Percentiles rank a stretch among this genome's conserved stretches.
Evolutionary conservation across 2,113 vertebrate genomes (phyloP).

Genomic region (Asarcornis scutulata): DNA sequence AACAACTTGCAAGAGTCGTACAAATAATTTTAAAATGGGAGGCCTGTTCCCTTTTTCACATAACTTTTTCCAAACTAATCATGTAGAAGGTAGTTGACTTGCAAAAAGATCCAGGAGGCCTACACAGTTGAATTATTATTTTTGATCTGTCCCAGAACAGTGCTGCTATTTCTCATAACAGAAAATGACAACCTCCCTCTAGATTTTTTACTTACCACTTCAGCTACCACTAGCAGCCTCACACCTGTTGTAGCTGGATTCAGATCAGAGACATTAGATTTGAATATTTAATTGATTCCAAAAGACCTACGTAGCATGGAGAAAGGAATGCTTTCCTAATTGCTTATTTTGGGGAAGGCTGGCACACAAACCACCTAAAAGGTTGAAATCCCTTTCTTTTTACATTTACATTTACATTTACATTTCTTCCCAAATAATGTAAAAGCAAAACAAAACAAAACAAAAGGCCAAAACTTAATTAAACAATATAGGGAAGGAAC

Average conservation of each 20-base stretch:
- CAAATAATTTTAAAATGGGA: slow-evolving; percentile 53
- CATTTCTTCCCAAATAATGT: slow-evolving; percentile 21
- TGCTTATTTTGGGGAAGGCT: background rate
- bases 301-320: slow-evolving; percentile 32
- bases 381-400: background rate
- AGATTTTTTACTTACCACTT: slow-evolving; percentile 27
- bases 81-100: slow-evolving; percentile 44
- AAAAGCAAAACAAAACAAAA: background rate
- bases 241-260: slow-evolving; percentile 69
- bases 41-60: slow-evolving; percentile 42
- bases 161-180: slow-evolving; percentile 65
- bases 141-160: slow-evolving; percentile 57
- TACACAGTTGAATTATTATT: slow-evolving; percentile 53
- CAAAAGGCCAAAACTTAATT: background rate
- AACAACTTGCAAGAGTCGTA: slow-evolving; percentile 56
- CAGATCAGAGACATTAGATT: slow-evolving; percentile 72
- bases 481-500: background rate
- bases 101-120: slow-evolving; percentile 59
- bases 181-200: slow-evolving; percentile 54
- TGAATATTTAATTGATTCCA: slow-evolving; percentile 76
- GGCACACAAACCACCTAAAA: background rate
- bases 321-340: slow-evolving; percentile 50
- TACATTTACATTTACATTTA: background rate
- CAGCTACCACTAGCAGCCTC: slow-evolving; percentile 54
- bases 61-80: slow-evolving; percentile 54